Evolutionary conservation across 2,113 vertebrate species (phyloP).

Genomic region (Gymnocephalus cernua): DNA sequence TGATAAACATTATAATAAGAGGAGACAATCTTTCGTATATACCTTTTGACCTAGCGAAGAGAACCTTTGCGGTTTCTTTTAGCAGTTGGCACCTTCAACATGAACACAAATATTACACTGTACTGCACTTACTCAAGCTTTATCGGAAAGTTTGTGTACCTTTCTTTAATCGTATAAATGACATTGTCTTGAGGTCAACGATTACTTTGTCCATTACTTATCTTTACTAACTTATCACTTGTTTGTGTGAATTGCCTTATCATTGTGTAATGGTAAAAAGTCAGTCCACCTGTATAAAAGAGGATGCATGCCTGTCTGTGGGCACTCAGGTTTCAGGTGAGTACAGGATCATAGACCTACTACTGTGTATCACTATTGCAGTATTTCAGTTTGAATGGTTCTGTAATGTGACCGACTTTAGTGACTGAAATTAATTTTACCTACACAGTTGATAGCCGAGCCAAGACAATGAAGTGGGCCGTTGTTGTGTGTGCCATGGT

Average conservation of each 20-base stretch:
- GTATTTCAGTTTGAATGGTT: background rate
- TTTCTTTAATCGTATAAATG: slow-evolving; percentile 27
- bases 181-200: slow-evolving; percentile 62
- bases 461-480: slow-evolving; percentile 64
- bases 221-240: slow-evolving; percentile 37
- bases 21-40: no score
- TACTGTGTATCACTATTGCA: background rate
- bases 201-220: slow-evolving; percentile 17
- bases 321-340: slow-evolving; percentile 37
- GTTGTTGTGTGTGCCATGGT: slow-evolving; percentile 65
- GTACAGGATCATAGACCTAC: background rate
- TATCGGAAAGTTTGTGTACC: background rate
- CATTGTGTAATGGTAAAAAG: background rate
- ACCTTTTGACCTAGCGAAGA: background rate
- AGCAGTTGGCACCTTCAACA: background rate
- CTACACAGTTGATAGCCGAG: slow-evolving; percentile 17
- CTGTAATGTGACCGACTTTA: background rate
- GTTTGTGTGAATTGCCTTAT: slow-evolving; percentile 35
- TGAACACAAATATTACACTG: background rate
- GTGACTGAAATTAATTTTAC: background rate
- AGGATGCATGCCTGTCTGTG: background rate
- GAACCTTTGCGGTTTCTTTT: background rate
- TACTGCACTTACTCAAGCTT: background rate
- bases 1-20: no score
- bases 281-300: slow-evolving; percentile 61